phyloP scores from a whole-genome alignment of 2,888 invertebrate species.

The Scrobipalpa atriplicella region DNA sequence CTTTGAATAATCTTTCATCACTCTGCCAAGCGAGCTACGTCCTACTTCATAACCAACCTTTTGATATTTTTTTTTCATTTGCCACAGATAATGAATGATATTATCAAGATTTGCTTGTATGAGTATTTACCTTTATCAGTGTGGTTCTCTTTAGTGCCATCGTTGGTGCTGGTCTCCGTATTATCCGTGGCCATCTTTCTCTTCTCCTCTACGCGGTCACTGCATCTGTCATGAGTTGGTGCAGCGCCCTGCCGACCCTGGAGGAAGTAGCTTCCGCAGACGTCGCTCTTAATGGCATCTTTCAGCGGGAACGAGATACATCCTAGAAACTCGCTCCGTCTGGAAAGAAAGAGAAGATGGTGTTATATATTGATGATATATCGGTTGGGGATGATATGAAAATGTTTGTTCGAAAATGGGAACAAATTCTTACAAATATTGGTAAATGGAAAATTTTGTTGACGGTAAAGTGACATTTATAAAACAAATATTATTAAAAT shows the following conservation, averaged over 20 bases:
- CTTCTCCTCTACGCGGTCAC: slow-evolving; percentile 59
- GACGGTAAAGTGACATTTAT: too few species aligned
- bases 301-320: slow-evolving; percentile 95
- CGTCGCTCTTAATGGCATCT: slow-evolving; percentile 88
- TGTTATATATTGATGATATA: background rate
- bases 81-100: too few species aligned
- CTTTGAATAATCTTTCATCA: too few species aligned
- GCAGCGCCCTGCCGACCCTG: slow-evolving; percentile 69
- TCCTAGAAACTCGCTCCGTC: slow-evolving; percentile 96
- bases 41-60: too few species aligned
- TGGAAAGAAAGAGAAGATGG: slow-evolving; percentile 71
- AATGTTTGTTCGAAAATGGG: too few species aligned
- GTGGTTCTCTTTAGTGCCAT: slow-evolving; percentile 71
- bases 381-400: background rate
- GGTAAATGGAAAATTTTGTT: too few species aligned
- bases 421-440: too few species aligned
- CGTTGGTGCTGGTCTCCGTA: slow-evolving; percentile 73
- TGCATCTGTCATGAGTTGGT: slow-evolving; percentile 55
- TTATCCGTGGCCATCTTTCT: slow-evolving; percentile 80
- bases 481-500: too few species aligned
- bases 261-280: slow-evolving; percentile 88
- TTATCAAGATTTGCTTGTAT: background rate
- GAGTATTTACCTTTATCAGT: slow-evolving; percentile 65
- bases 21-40: too few species aligned
- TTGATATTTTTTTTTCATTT: too few species aligned